Conservation (phyloP, 2,113 vertebrate species). For the Cephalopterus ornatus region DNA sequence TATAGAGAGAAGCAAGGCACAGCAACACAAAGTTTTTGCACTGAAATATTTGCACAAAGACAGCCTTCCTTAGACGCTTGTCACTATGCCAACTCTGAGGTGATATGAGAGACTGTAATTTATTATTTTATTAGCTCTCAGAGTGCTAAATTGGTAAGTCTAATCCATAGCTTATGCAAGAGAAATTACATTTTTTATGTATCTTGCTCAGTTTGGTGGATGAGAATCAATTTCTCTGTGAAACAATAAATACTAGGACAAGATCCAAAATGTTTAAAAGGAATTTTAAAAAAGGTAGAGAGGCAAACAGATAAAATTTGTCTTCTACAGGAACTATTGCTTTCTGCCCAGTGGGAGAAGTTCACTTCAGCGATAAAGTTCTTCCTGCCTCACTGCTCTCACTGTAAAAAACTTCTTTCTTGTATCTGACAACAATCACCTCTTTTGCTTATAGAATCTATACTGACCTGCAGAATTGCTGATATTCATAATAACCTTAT, state of each 20-base stretch:
- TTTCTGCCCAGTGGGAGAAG: not conserved
- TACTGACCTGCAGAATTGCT: not conserved
- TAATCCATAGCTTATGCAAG: not conserved
- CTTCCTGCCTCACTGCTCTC: not conserved
- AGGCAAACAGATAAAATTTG: not conserved
- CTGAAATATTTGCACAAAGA: not conserved
- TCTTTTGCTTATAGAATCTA: not conserved
- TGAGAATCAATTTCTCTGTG: not conserved
- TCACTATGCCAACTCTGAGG: not conserved
- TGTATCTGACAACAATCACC: not conserved
- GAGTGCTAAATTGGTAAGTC: not conserved
- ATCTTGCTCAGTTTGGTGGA: not conserved
- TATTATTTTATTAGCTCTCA: not conserved
- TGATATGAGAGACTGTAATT: not conserved
- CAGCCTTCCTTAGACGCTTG: not conserved
- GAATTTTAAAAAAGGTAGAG: not conserved
- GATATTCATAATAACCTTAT: not conserved
- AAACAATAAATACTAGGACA: not conserved
- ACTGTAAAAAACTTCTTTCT: not conserved
- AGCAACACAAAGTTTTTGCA: not conserved
- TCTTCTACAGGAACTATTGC: not conserved
- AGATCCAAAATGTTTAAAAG: not conserved
- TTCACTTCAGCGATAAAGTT: not conserved
- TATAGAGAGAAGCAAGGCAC: not conserved
- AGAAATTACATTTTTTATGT: not conserved